Evolutionary conservation across 2,888 invertebrate species (phyloP).

Genomic region (Pollenia labialis): DNA sequence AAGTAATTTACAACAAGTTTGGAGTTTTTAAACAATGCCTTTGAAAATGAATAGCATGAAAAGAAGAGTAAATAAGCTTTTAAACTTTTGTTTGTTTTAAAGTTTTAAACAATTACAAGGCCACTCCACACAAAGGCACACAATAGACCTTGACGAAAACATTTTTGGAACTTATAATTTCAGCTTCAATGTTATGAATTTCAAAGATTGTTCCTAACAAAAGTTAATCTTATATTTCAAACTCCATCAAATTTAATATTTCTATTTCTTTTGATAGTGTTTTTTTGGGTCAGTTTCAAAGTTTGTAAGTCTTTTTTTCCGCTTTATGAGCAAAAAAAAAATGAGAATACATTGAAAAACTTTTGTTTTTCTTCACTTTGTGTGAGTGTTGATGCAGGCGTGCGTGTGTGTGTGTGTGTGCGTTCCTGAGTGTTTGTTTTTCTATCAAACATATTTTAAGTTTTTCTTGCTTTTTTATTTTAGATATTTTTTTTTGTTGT

Average conservation of each 20-base stretch:
- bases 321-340: slow-evolving; percentile 49
- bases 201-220: background rate
- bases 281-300: slow-evolving; percentile 61
- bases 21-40: too few relatives aligned
- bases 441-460: slow-evolving; percentile 19
- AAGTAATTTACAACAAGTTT: too few relatives aligned
- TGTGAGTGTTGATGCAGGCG: background rate
- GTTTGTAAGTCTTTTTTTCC: slow-evolving; percentile 56
- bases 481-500: background rate
- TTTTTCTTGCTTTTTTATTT: slow-evolving; percentile 18
- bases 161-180: background rate
- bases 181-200: background rate
- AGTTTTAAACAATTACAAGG: too few relatives aligned
- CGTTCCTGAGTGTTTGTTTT: background rate
- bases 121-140: too few relatives aligned
- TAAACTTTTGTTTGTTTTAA: too few relatives aligned
- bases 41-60: too few relatives aligned
- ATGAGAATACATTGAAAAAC: slow-evolving; percentile 32
- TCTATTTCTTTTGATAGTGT: slow-evolving; percentile 47
- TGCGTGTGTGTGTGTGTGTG: background rate
- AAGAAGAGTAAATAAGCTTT: too few relatives aligned
- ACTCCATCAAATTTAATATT: slow-evolving; percentile 37
- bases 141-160: too few relatives aligned
- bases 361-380: slow-evolving; percentile 27
- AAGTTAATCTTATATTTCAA: background rate